A percentile compares a stretch with the other conserved stretches of the same genome.
Evolutionary conservation across 2,888 invertebrate species (phyloP).

Genomic region (Drosophila formosana): DNA sequence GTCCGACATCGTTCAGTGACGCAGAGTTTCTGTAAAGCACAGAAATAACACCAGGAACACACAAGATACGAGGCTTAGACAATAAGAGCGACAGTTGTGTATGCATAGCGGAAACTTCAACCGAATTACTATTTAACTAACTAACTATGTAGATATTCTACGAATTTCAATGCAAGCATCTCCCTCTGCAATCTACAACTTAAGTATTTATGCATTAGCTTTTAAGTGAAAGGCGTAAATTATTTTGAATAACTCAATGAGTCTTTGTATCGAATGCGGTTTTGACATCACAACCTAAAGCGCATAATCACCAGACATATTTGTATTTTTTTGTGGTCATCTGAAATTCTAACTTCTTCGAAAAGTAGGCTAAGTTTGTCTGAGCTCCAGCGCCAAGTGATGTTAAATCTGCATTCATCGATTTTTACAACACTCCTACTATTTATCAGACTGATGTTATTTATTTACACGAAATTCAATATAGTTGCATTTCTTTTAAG

Average conservation of each 20-base stretch:
- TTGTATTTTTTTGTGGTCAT: not conserved
- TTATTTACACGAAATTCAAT: slow-evolving; percentile 51
- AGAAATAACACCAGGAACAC: slow-evolving; percentile 8
- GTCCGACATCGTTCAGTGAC: slow-evolving; percentile 76
- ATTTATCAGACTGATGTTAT: slow-evolving; percentile 68
- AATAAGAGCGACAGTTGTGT: slow-evolving; percentile 73
- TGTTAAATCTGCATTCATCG: slow-evolving; percentile 19
- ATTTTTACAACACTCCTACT: slow-evolving; percentile 37
- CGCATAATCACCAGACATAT: not conserved
- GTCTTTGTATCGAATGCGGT: slow-evolving; percentile 5
- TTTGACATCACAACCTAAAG: slow-evolving; percentile 23
- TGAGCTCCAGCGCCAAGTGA: slow-evolving; percentile 21
- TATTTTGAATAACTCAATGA: slow-evolving; percentile 5
- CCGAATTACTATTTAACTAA: slow-evolving; percentile 31
- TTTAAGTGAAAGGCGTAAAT: slow-evolving; percentile 12
- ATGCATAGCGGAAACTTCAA: slow-evolving; percentile 30
- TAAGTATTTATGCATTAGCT: slow-evolving; percentile 60
- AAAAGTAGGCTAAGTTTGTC: too few species aligned
- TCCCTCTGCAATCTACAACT: slow-evolving; percentile 34
- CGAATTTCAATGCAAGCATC: slow-evolving; percentile 56
- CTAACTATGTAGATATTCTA: slow-evolving; percentile 28
- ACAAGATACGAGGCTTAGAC: slow-evolving; percentile 68
- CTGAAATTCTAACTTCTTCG: too few species aligned
- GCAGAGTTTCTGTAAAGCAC: slow-evolving; percentile 68
- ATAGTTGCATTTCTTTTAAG: slow-evolving; percentile 46